Evolutionary conservation across 2,797 vertebrate species (phyloP), one percentile per base, ranked within the genome.

Genomic region (Periophthalmus magnuspinnatus): DNA sequence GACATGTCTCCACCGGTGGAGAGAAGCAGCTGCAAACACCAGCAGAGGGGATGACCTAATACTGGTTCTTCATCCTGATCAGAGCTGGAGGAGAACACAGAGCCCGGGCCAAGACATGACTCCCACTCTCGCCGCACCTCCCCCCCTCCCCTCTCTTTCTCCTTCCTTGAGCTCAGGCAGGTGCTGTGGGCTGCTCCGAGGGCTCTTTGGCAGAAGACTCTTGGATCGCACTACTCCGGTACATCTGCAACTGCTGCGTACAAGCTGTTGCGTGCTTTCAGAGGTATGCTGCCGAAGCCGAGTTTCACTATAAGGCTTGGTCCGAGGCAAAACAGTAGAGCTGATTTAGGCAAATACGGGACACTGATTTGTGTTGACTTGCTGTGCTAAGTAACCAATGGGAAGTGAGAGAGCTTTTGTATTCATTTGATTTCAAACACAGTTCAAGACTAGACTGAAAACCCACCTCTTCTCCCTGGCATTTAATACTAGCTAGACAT

Each of bases 1-100:
- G 87, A 88, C 78, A 90, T 88, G 78, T 88, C 84, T 88, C 77
- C 80, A 86, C 84, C 82, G 82, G 84, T 82, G 78, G 74, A 74
- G 69, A 82, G 70, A 76, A 83, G 84, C 83, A 87, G 86, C 86
- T 90, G 87, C 65, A 79, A 81, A 88, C 73, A 79, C 89, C 90
- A 90, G 87, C 75, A 88, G 74, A 79, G 78, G 70, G 66, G 79
- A 89, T 92, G 90, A 92, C 80, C 89, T 91, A 87, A 92, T 77
- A 65, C 80, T 84, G 80, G 86, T 89, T 89, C 86, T 90, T 88
- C 89, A 89, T 91, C 91, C 83, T 68, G 86, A 86, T 88, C 84
- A 80, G 79, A 83, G 80, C 80, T 86, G 84, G 68, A 84, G 76
- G 85, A 87, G 77, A 76, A 86, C 59, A 75, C 72, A 69, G 19